These are phyloP conservation scores for Spea hammondii DNA, from an alignment of 2,797 vertebrate species.

Conservation along the genomic window DNA sequence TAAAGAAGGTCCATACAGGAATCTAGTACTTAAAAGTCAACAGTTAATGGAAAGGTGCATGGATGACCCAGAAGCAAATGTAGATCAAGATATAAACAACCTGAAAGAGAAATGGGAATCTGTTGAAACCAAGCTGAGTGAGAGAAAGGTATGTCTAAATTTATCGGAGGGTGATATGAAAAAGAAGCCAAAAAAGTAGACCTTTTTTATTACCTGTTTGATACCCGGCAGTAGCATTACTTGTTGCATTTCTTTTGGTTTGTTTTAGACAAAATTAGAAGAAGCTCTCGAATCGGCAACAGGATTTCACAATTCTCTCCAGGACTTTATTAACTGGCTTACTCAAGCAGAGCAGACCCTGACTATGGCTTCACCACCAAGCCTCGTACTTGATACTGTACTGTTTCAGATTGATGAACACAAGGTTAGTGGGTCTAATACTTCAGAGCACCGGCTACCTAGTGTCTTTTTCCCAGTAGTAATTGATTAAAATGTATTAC, in stretches of 20 bases:
- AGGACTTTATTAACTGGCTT: conserved; percentile 98
- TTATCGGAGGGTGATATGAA: too few species aligned
- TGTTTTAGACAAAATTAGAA: conserved; percentile 86
- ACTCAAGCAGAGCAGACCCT: conserved; percentile 95
- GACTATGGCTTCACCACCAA: conserved; percentile 87
- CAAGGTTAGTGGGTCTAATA: conserved; percentile 75
- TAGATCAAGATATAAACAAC: conserved; percentile 88
- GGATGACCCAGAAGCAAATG: conserved; percentile 82
- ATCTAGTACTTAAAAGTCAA: conserved; percentile 81
- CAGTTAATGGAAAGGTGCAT: conserved; percentile 82
- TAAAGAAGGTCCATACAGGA: conserved; percentile 85
- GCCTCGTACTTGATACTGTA: conserved; percentile 94
- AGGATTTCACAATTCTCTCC: conserved; percentile 94
- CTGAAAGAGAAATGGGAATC: conserved; percentile 93
- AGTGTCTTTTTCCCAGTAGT: too few species aligned
- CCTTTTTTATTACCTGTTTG: not conserved
- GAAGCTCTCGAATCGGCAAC: conserved; percentile 88
- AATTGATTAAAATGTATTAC: too few species aligned
- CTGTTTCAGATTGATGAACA: conserved; percentile 99
- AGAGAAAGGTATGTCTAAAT: conserved; percentile 82
- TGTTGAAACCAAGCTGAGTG: conserved; percentile 83
- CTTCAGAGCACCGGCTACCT: too few species aligned
- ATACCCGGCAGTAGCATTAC: too few species aligned
- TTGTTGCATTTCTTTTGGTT: conserved; percentile 11
- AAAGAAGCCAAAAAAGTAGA: not conserved